phyloP scores from a whole-genome alignment of 1,140 invertebrate species.

The Macrobrachium rosenbergii region DNA sequence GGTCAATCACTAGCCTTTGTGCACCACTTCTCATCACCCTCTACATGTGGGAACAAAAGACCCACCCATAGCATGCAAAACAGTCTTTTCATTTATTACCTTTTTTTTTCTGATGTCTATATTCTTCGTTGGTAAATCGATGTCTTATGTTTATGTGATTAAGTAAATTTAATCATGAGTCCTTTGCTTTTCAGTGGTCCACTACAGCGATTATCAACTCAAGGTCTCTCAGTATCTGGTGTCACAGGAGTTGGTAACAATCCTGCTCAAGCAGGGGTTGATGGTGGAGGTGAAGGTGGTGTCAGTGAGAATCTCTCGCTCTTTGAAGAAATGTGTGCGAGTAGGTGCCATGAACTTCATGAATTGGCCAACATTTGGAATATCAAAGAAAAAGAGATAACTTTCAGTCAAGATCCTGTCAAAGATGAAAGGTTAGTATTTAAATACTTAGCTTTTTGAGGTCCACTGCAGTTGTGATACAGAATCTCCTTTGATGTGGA shows the following conservation, averaged over 20 bases:
- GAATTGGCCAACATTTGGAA: conserved; percentile 52
- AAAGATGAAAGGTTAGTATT: conserved; percentile 37
- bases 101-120: no score
- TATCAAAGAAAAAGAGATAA: conserved; percentile 51
- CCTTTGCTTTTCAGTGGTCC: conserved; percentile 47
- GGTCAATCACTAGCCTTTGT: no score
- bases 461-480: not conserved
- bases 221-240: conserved; percentile 37
- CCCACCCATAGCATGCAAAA: no score
- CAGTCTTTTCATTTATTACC: no score
- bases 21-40: no score
- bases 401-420: conserved; percentile 38
- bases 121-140: no score
- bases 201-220: conserved; percentile 47
- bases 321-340: conserved; percentile 53
- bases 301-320: conserved; percentile 29
- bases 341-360: conserved; percentile 14
- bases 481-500: not conserved
- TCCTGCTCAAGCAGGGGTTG: not conserved
- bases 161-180: not conserved
- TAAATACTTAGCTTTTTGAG: not conserved
- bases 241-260: conserved; percentile 9
- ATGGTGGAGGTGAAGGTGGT: conserved; percentile 38
- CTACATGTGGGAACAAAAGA: no score
- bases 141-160: not conserved